Evolutionary conservation across 2,888 invertebrate genomes (phyloP).

Genomic region (Noctua janthe): DNA sequence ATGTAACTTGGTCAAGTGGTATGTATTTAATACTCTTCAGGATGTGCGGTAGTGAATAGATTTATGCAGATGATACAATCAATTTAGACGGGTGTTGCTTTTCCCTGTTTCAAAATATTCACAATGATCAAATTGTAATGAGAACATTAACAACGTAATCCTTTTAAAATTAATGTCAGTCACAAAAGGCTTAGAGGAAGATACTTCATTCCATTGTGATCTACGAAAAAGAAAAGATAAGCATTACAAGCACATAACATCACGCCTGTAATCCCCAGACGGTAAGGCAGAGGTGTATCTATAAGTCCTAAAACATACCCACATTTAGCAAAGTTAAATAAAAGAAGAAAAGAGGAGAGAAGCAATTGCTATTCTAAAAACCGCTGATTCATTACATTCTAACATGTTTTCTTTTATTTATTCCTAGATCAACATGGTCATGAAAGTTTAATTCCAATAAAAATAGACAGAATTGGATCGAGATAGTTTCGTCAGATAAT

Average conservation of each 20-base stretch:
- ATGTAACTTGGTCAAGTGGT: not conserved
- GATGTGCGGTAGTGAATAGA: not conserved
- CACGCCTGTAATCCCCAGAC: not conserved
- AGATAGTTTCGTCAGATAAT: slow-evolving; percentile 43
- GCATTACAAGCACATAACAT: not conserved
- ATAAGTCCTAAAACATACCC: not conserved
- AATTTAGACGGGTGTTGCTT: not conserved
- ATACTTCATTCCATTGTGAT: not conserved
- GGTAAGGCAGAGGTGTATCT: not conserved
- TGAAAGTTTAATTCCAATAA: slow-evolving; percentile 25
- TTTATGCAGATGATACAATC: not conserved
- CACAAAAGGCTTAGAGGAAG: not conserved
- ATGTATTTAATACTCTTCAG: not conserved
- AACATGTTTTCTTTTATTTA: slow-evolving; percentile 6
- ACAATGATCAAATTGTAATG: not conserved
- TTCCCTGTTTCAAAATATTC: not conserved
- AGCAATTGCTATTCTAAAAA: not conserved
- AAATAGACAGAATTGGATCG: slow-evolving; percentile 38
- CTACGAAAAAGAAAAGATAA: not conserved
- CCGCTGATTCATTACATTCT: not conserved
- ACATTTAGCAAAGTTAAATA: not conserved
- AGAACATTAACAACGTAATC: not conserved
- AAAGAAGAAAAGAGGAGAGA: not conserved
- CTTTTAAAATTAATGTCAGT: not conserved
- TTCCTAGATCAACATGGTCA: slow-evolving; percentile 12